Percentiles rank a stretch among this genome's conserved stretches.
These are phyloP conservation scores for Leuciscus idus DNA, from an alignment of 2,113 vertebrate genomes.

Conservation along the genomic window DNA sequence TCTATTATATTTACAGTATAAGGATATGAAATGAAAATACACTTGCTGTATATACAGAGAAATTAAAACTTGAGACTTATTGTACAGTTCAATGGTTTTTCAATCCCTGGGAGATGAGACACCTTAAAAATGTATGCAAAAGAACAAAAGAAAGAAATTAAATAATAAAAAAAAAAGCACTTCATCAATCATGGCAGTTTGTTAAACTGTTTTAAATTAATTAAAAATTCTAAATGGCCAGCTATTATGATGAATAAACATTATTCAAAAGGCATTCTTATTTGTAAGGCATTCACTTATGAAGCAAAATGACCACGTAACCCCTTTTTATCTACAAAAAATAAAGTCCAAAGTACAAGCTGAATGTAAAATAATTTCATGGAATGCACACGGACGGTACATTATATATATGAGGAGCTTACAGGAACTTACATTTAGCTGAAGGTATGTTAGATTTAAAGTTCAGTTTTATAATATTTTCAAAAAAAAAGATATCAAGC, in stretches of 20 bases:
- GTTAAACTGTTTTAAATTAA: slow-evolving; percentile 40
- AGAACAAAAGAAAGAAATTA: slow-evolving; percentile 20
- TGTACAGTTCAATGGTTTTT: slow-evolving; percentile 73
- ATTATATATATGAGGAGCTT: not conserved
- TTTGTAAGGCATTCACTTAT: slow-evolving; percentile 57
- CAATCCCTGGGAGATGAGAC: slow-evolving; percentile 68
- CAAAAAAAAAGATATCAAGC: not conserved
- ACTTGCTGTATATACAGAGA: slow-evolving; percentile 72
- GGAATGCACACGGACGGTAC: not conserved
- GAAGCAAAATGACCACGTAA: not conserved
- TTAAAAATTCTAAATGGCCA: slow-evolving; percentile 16
- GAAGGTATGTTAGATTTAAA: not conserved
- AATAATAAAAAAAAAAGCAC: slow-evolving; percentile 60
- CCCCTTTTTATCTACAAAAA: slow-evolving; percentile 21
- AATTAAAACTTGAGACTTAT: slow-evolving; percentile 60
- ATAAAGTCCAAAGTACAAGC: not conserved
- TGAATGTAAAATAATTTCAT: not conserved
- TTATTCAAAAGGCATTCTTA: slow-evolving; percentile 57
- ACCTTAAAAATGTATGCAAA: slow-evolving; percentile 43
- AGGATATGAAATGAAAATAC: slow-evolving; percentile 70
- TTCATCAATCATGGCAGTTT: slow-evolving; percentile 35
- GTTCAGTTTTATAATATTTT: not conserved
- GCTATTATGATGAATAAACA: slow-evolving; percentile 50
- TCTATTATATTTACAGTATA: slow-evolving; percentile 67
- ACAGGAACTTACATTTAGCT: not conserved